phyloP scores from a whole-genome alignment of 2,888 invertebrate genomes.

The Sminthurinus aureus region DNA sequence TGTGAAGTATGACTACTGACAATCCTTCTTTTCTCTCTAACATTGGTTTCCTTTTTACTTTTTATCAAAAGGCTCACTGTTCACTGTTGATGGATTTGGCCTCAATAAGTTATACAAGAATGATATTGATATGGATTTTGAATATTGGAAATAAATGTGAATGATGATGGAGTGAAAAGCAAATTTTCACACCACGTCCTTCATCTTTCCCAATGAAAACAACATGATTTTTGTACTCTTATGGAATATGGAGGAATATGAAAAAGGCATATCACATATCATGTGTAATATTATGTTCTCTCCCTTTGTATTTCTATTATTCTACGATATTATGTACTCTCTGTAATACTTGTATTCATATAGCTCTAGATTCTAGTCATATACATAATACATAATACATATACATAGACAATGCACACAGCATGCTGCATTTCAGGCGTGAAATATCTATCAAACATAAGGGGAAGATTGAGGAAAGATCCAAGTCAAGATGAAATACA shows the following conservation, averaged over 20 bases:
- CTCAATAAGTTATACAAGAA: background rate
- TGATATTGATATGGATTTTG: background rate
- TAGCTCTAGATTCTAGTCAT: background rate
- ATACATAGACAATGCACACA: too few relatives aligned
- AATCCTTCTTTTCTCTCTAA: too few relatives aligned
- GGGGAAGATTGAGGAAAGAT: too few relatives aligned
- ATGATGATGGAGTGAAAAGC: conserved; percentile 36
- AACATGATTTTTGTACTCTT: conserved; percentile 20
- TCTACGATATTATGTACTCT: background rate
- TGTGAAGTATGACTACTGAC: too few relatives aligned
- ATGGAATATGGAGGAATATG: background rate
- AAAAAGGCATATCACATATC: too few relatives aligned
- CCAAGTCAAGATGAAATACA: background rate
- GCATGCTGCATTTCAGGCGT: too few relatives aligned
- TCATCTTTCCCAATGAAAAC: conserved; percentile 44
- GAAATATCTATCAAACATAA: too few relatives aligned
- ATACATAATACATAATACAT: background rate
- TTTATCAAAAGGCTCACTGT: too few relatives aligned
- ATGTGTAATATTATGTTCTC: too few relatives aligned
- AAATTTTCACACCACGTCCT: conserved; percentile 42
- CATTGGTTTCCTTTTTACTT: too few relatives aligned
- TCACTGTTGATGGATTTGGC: too few relatives aligned
- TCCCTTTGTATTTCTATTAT: background rate
- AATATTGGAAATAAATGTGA: conserved; percentile 6
- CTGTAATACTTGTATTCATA: background rate